Conservation (phyloP, 2,797 vertebrate genomes). For the Molothrus aeneus region DNA sequence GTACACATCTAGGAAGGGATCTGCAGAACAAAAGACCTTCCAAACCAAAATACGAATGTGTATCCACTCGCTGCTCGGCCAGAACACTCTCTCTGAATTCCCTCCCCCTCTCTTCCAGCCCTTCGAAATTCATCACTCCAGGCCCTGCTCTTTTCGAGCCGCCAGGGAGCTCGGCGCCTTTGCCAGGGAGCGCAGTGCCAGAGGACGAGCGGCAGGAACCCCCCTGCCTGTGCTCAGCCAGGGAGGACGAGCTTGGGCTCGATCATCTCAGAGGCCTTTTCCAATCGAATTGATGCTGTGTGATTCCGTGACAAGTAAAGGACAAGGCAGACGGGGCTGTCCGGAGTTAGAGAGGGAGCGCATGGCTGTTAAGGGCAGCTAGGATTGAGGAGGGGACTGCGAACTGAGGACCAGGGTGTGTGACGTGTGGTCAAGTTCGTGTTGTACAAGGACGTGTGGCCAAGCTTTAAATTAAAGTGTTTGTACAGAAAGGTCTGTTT, state of each 20-base stretch:
- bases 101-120: not conserved
- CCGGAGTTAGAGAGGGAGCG: not conserved
- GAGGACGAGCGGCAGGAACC: not conserved
- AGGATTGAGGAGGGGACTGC: not conserved
- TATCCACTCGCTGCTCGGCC: not conserved
- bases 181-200: not conserved
- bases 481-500: not conserved
- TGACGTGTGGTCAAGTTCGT: not conserved
- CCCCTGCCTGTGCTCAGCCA: not conserved
- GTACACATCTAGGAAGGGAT: not conserved
- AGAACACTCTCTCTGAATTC: not conserved
- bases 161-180: not conserved
- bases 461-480: not conserved
- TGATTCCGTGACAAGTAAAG: not conserved
- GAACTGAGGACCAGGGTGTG: not conserved
- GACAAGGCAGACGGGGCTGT: not conserved
- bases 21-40: not conserved
- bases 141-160: not conserved
- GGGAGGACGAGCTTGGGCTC: not conserved
- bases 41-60: not conserved
- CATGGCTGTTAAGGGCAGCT: not conserved
- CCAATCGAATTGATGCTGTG: not conserved
- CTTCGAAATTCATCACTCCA: not conserved
- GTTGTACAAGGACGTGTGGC: not conserved
- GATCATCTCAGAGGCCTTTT: not conserved